These are phyloP conservation scores for Cyprinus carpio DNA, from an alignment of 2,113 vertebrate genomes.

Conservation along the genomic window DNA sequence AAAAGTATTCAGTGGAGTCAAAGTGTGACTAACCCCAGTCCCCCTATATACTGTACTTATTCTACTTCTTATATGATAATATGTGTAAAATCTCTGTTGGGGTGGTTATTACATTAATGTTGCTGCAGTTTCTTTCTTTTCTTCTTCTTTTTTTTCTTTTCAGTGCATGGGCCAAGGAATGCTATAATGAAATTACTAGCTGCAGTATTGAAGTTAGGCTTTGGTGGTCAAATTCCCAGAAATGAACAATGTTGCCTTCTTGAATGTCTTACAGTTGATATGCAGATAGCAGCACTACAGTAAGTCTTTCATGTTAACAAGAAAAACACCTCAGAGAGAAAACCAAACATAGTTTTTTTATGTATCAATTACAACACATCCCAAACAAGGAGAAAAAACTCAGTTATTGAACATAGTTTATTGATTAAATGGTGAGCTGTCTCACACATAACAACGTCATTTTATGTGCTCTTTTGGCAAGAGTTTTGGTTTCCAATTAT, in stretches of 20 bases:
- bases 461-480: conserved; percentile 27
- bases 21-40: neutral
- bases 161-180: conserved; percentile 12
- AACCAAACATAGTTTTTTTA: neutral
- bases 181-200: conserved; percentile 15
- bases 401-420: neutral
- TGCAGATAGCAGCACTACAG: neutral
- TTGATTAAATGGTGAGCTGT: neutral
- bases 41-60: neutral
- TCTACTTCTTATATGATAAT: neutral
- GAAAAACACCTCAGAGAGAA: neutral
- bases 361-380: neutral
- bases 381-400: neutral
- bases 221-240: conserved; percentile 8
- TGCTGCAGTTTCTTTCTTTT: neutral
- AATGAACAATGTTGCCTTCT: conserved; percentile 17
- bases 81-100: neutral
- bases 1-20: neutral
- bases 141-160: neutral
- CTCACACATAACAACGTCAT: neutral
- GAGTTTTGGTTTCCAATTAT: conserved; percentile 29
- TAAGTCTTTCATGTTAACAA: neutral
- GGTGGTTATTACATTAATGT: conserved; percentile 13
- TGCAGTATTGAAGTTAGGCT: neutral
- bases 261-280: conserved; percentile 7